A percentile compares a stretch with the other conserved stretches of the same genome.
phyloP scores from a whole-genome alignment of 2,797 vertebrate genomes.

The Sebastolobus alascanus region DNA sequence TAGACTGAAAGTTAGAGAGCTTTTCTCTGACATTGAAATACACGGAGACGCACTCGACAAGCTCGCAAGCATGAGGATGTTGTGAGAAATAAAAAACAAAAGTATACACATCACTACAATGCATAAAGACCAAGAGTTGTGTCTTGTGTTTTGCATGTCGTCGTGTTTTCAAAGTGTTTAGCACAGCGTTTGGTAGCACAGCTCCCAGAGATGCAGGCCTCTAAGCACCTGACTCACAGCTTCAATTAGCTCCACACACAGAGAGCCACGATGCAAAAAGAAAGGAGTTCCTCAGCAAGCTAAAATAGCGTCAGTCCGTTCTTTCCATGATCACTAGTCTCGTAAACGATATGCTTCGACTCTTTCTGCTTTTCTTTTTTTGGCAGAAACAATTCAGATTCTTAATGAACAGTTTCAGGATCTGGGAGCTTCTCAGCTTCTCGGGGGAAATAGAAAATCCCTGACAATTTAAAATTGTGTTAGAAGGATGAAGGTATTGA shows the following conservation, averaged over 20 bases:
- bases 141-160: constrained; percentile 25
- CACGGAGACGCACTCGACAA: constrained; percentile 43
- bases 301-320: constrained; percentile 66
- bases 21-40: constrained; percentile 21
- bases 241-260: constrained; percentile 70
- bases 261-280: constrained; percentile 59
- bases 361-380: constrained; percentile 3
- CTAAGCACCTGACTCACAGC: constrained; percentile 49
- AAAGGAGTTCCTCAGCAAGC: constrained; percentile 29
- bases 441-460: background rate
- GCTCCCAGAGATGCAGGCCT: constrained; percentile 51
- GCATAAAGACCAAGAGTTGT: constrained; percentile 20
- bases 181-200: constrained; percentile 31
- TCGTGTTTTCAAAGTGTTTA: constrained; percentile 28
- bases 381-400: background rate
- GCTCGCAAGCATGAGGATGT: constrained; percentile 62
- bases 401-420: background rate
- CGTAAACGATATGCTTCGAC: background rate
- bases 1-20: constrained; percentile 36
- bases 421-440: background rate
- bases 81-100: constrained; percentile 49
- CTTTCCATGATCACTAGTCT: constrained; percentile 32
- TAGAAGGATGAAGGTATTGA: background rate
- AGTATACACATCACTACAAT: constrained; percentile 25
- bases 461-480: constrained; percentile 8